phyloP scores from a whole-genome alignment of 1,140 invertebrate genomes.

The Drosophila navojoa region DNA sequence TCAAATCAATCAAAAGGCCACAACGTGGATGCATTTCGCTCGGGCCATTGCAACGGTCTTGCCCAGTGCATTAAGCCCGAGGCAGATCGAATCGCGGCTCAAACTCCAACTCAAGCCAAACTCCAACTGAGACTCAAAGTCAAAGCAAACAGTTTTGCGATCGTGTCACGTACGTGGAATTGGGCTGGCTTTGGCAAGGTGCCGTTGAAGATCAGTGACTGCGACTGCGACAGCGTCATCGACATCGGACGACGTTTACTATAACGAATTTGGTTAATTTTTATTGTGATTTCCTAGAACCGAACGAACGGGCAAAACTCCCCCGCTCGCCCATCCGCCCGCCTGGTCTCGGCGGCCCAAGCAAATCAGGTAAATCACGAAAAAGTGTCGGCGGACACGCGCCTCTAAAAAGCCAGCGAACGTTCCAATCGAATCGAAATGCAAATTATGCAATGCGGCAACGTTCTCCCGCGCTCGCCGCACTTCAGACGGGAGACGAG shows the following conservation, averaged over 20 bases:
- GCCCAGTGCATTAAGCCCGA: slow-evolving; percentile 39
- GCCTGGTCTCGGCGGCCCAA: slow-evolving; percentile 8
- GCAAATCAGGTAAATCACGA: slow-evolving; percentile 71
- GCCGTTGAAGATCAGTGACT: slow-evolving; percentile 31
- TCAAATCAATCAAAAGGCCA: slow-evolving; percentile 54
- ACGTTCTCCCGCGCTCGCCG: slow-evolving; percentile 38
- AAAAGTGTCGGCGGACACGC: slow-evolving; percentile 82
- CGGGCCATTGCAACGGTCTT: slow-evolving; percentile 39
- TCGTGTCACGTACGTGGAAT: slow-evolving; percentile 81
- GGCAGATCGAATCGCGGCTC: slow-evolving; percentile 36
- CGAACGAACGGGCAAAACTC: slow-evolving; percentile 33
- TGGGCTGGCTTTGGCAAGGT: slow-evolving; percentile 63
- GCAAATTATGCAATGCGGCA: slow-evolving; percentile 78
- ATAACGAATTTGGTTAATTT: slow-evolving; percentile 81
- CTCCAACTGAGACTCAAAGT: neutral
- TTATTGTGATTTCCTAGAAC: slow-evolving; percentile 82
- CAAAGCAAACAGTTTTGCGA: slow-evolving; percentile 52
- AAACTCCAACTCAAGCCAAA: slow-evolving; percentile 1
- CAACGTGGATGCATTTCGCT: slow-evolving; percentile 3
- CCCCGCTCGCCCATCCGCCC: slow-evolving; percentile 1
- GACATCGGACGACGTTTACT: slow-evolving; percentile 65
- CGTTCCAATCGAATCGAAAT: slow-evolving; percentile 80
- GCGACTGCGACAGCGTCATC: slow-evolving; percentile 18
- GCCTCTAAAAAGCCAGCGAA: slow-evolving; percentile 73
- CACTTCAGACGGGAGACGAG: neutral